Conservation (phyloP, 2,113 vertebrate species). For the Scytalopus superciliaris region DNA sequence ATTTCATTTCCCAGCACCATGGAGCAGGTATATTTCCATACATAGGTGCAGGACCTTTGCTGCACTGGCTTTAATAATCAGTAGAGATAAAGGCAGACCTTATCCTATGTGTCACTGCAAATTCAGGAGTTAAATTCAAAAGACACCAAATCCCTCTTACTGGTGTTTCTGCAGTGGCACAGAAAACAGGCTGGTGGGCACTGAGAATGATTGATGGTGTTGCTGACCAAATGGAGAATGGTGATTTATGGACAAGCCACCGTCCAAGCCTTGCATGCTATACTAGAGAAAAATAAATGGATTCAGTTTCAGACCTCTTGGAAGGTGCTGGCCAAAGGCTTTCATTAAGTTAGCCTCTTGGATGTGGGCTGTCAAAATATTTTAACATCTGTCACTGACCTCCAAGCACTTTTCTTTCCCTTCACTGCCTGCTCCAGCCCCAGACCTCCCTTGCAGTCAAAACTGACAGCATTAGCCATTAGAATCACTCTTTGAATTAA, state of each 20-base stretch:
- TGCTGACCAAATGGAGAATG: slow-evolving; percentile 46
- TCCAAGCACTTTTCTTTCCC: slow-evolving; percentile 54
- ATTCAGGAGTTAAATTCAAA: slow-evolving; percentile 18
- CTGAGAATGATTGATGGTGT: slow-evolving; percentile 1
- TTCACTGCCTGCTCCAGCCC: slow-evolving; percentile 44
- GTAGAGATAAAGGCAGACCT: neutral
- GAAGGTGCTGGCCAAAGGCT: slow-evolving; percentile 58
- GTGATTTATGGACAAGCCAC: slow-evolving; percentile 57
- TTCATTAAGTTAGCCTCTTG: slow-evolving; percentile 67
- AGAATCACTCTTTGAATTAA: slow-evolving; percentile 72
- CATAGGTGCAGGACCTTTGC: neutral
- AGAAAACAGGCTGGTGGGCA: neutral
- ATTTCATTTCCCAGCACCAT: slow-evolving; percentile 16
- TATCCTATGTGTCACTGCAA: neutral
- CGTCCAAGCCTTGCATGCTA: slow-evolving; percentile 11
- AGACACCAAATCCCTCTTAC: neutral
- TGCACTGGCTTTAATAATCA: neutral
- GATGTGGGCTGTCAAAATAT: slow-evolving; percentile 73
- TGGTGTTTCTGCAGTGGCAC: neutral
- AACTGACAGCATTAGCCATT: slow-evolving; percentile 70
- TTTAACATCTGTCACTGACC: slow-evolving; percentile 63
- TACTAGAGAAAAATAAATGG: slow-evolving; percentile 63
- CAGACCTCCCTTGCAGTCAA: slow-evolving; percentile 58
- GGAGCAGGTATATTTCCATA: neutral
- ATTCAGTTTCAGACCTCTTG: slow-evolving; percentile 61